A percentile compares a stretch with the other conserved stretches of the same genome.
phyloP scores from a whole-genome alignment of 2,888 invertebrate genomes.

The Timandra comae region DNA sequence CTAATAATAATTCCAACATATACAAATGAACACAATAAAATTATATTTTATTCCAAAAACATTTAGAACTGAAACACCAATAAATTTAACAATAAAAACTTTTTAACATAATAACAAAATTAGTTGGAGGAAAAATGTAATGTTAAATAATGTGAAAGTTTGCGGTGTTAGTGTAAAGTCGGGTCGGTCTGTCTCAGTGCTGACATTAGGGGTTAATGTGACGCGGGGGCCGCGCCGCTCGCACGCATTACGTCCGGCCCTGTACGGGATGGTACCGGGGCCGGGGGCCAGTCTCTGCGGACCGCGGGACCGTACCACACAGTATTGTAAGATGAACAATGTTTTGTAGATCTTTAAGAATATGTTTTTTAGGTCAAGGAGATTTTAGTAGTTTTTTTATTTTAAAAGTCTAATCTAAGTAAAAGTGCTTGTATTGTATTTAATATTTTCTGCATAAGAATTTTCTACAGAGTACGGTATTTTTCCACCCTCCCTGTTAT shows the following conservation, averaged over 20 bases:
- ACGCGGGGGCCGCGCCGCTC: constrained; percentile 12
- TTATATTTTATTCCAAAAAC: too few relatives aligned
- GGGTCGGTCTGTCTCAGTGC: constrained; percentile 15
- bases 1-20: too few relatives aligned
- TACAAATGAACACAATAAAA: too few relatives aligned
- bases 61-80: background rate
- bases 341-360: background rate
- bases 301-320: background rate
- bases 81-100: background rate
- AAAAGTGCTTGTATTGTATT: background rate
- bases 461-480: too few relatives aligned
- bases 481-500: too few relatives aligned
- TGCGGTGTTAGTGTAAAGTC: background rate
- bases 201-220: constrained; percentile 16
- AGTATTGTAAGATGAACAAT: background rate
- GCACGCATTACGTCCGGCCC: constrained; percentile 6
- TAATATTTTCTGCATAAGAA: too few relatives aligned
- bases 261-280: background rate
- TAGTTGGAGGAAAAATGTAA: background rate
- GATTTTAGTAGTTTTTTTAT: background rate
- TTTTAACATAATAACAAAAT: background rate
- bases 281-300: background rate
- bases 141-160: constrained; percentile 1
- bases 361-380: background rate
- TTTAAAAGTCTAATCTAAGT: background rate